A percentile compares a stretch with the other conserved stretches of the same genome.
These are phyloP conservation scores for Cladopsammia gracilis DNA, from an alignment of 64 coral and sea anemone species.

Conservation along the genomic window DNA sequence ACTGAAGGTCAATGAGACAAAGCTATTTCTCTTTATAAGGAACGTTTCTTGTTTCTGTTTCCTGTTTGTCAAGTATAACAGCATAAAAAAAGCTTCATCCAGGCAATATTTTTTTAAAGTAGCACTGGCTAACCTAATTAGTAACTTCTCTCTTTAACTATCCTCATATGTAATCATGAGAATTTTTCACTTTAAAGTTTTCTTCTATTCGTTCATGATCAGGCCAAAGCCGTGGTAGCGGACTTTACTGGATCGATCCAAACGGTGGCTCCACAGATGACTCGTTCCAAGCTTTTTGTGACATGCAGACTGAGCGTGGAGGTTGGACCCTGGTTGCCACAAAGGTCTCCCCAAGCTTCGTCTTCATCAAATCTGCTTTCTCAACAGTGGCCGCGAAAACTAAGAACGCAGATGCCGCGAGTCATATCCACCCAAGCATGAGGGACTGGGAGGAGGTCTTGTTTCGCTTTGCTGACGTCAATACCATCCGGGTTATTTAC, in stretches of 20 bases:
- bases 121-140: too few species aligned
- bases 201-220: not conserved
- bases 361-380: constrained; percentile 48
- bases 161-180: too few species aligned
- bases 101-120: too few species aligned
- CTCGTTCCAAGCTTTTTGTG: constrained; percentile 77
- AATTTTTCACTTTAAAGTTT: too few species aligned
- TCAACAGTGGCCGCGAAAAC: constrained; percentile 27
- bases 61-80: too few species aligned
- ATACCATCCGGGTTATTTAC: constrained; percentile 42
- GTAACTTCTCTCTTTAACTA: too few species aligned
- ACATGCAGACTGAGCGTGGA: constrained; percentile 79
- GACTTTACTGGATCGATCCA: constrained; percentile 79
- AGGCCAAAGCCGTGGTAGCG: constrained; percentile 73
- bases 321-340: constrained; percentile 85
- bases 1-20: too few species aligned
- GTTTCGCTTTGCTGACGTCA: too few species aligned
- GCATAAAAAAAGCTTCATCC: too few species aligned
- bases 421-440: constrained; percentile 71
- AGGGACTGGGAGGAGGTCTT: not conserved
- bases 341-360: constrained; percentile 48
- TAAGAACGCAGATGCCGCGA: constrained; percentile 26
- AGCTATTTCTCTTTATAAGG: too few species aligned
- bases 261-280: constrained; percentile 68
- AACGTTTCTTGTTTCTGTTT: too few species aligned